These are phyloP conservation scores for Hestina assimilis DNA, from an alignment of 1,140 invertebrate genomes.

Conservation along the genomic window DNA sequence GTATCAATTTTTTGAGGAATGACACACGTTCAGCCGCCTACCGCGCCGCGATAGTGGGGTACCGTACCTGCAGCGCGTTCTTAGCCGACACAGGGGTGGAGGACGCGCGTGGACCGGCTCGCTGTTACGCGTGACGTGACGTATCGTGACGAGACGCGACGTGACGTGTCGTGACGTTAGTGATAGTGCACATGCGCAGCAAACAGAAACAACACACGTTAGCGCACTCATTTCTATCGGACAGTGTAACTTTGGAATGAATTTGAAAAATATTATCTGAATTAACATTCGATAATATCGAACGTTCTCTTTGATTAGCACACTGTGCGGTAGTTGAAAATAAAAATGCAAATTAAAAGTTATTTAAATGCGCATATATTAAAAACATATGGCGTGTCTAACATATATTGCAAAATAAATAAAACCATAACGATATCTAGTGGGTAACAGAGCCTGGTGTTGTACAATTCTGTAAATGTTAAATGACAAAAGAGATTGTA, in stretches of 20 bases:
- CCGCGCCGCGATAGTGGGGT: slow-evolving; percentile 68
- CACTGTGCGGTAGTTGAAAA: not conserved
- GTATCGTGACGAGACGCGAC: slow-evolving; percentile 17
- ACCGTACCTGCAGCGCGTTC: slow-evolving; percentile 78
- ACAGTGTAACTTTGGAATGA: not conserved
- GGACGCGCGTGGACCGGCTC: slow-evolving; percentile 69
- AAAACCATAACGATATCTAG: not conserved
- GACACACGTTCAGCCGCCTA: slow-evolving; percentile 44
- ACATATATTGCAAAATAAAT: not conserved
- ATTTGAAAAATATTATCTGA: too few species aligned
- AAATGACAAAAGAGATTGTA: not conserved
- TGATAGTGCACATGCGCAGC: slow-evolving; percentile 66
- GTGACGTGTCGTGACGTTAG: slow-evolving; percentile 56
- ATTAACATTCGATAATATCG: not conserved
- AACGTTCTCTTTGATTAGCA: not conserved
- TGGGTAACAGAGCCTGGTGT: not conserved
- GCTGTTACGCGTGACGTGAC: slow-evolving; percentile 46
- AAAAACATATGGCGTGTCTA: not conserved
- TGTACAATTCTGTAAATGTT: too few species aligned
- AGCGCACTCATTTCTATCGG: slow-evolving; percentile 48
- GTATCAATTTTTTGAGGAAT: slow-evolving; percentile 38
- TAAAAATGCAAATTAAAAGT: not conserved
- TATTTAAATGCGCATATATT: not conserved
- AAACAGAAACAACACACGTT: slow-evolving; percentile 74
- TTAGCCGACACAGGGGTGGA: slow-evolving; percentile 77